A percentile compares a stretch with the other conserved stretches of the same genome.
Conservation (phyloP, 2,888 invertebrate species). For the Cabera pusaria region DNA sequence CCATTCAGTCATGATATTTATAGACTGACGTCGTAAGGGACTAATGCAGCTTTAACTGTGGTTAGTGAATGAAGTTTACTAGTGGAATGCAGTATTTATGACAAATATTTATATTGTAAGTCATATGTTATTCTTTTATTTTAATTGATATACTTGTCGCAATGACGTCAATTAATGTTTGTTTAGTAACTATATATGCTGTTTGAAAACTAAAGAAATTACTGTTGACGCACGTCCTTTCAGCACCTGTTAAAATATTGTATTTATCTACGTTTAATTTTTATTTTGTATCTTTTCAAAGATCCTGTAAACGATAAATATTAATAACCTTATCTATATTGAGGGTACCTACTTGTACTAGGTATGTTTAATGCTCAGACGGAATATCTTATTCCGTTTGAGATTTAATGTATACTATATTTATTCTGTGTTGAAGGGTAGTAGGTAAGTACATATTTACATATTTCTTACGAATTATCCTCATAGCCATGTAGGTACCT, state of each 20-base stretch:
- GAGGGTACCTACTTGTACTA: too few relatives aligned
- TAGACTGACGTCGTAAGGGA: conserved; percentile 35
- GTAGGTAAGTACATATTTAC: too few relatives aligned
- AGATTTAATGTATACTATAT: too few relatives aligned
- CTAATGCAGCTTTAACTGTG: conserved; percentile 38
- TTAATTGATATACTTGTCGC: conserved; percentile 2
- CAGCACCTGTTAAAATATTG: conserved; percentile 10
- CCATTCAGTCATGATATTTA: conserved; percentile 32
- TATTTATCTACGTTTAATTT: too few relatives aligned
- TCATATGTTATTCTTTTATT: not conserved
- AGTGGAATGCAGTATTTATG: conserved; percentile 27
- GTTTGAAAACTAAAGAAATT: conserved; percentile 3
- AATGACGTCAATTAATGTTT: conserved; percentile 6
- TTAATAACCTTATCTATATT: too few relatives aligned
- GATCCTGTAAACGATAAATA: too few relatives aligned
- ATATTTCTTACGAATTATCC: too few relatives aligned
- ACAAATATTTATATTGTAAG: conserved; percentile 16
- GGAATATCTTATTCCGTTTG: too few relatives aligned
- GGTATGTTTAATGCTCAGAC: too few relatives aligned
- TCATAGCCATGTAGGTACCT: too few relatives aligned
- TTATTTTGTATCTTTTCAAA: not conserved
- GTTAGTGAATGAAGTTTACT: conserved; percentile 39
- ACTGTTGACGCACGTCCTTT: conserved; percentile 12
- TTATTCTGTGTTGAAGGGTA: too few relatives aligned
- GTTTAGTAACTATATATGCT: too few relatives aligned